A percentile compares a stretch with the other conserved stretches of the same genome.
Conservation (phyloP, 2,113 vertebrate genomes). For the Malurus cyaneus region DNA sequence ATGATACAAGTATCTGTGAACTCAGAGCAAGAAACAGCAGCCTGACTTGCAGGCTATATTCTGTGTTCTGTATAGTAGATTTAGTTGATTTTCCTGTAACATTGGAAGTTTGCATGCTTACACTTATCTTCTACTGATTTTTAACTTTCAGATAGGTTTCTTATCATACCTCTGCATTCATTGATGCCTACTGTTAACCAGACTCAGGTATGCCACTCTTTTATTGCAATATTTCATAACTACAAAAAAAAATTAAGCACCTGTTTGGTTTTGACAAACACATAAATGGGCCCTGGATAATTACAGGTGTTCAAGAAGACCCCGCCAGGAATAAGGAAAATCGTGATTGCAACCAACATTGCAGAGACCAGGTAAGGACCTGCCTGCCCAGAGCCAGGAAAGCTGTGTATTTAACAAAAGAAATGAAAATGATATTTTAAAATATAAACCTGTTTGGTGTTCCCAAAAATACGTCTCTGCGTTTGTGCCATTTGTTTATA, state of each 20-base stretch:
- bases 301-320: constrained; percentile 95
- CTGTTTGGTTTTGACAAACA: neutral
- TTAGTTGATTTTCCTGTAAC: neutral
- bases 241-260: neutral
- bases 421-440: neutral
- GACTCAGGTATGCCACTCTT: constrained; percentile 84
- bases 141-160: constrained; percentile 87
- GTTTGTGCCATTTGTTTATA: neutral
- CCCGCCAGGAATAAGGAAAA: constrained; percentile 93
- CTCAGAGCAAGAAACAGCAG: neutral
- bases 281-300: neutral
- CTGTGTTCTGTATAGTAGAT: neutral
- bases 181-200: constrained; percentile 98
- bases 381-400: neutral
- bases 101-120: neutral
- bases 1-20: neutral
- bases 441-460: neutral
- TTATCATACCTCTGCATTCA: constrained; percentile 97
- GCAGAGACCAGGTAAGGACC: constrained; percentile 92
- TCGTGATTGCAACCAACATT: constrained; percentile 98
- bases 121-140: neutral
- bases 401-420: accelerated
- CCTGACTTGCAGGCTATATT: neutral
- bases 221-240: neutral
- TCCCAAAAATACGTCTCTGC: neutral